Percentiles rank a stretch among this genome's conserved stretches.
Evolutionary conservation across 2,113 vertebrate genomes (phyloP).

Genomic region (Oenanthe oenanthe): DNA sequence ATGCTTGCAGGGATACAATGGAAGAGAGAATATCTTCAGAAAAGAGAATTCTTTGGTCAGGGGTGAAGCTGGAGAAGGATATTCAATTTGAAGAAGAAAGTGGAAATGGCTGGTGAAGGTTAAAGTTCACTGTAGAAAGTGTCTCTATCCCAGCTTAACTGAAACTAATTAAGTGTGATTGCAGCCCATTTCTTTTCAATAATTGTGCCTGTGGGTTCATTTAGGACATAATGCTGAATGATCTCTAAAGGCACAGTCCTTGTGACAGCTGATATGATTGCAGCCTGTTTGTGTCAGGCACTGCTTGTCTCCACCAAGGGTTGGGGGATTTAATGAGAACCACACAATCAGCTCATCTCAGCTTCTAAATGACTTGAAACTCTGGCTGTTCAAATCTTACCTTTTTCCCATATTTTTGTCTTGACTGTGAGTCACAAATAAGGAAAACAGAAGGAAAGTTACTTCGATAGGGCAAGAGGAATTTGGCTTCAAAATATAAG

Average conservation of each 20-base stretch:
- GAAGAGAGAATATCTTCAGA: neutral
- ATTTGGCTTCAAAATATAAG: neutral
- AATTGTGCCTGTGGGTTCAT: neutral
- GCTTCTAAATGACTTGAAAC: neutral
- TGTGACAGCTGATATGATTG: neutral
- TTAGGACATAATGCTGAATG: neutral
- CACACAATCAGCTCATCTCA: neutral
- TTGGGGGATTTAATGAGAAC: neutral
- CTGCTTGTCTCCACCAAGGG: neutral
- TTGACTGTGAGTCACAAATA: neutral
- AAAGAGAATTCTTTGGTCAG: neutral
- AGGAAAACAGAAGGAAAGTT: neutral
- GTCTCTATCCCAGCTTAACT: neutral
- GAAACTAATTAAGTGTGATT: constrained; percentile 31
- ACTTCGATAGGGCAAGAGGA: neutral
- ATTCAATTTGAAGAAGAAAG: neutral
- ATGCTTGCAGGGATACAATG: neutral
- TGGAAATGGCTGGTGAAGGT: neutral
- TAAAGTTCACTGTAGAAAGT: neutral
- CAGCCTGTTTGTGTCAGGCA: neutral
- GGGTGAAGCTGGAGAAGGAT: neutral
- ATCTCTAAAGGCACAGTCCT: neutral
- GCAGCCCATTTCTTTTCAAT: constrained; percentile 10
- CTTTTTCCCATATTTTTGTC: neutral
- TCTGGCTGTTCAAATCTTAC: neutral